phyloP scores from a whole-genome alignment of 2,888 invertebrate genomes.

The Diloba caeruleocephala region DNA sequence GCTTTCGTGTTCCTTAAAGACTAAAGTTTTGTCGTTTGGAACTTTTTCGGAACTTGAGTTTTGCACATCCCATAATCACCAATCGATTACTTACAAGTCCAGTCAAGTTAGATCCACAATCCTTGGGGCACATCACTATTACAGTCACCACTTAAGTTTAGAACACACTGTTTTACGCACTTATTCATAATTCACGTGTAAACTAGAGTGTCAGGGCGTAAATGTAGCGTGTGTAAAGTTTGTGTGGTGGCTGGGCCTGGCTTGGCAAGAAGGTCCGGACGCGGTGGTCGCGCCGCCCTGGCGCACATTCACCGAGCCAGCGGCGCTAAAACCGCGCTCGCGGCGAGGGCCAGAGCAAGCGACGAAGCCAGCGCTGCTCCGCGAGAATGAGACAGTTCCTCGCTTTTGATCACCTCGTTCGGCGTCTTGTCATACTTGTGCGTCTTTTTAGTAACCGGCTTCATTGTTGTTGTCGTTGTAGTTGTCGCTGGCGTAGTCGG shows the following conservation, averaged over 20 bases:
- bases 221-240: constrained; percentile 77
- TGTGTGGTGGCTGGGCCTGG: constrained; percentile 80
- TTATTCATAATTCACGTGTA: constrained; percentile 82
- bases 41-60: constrained; percentile 54
- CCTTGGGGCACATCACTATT: constrained; percentile 67
- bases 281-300: constrained; percentile 80
- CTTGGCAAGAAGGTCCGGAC: constrained; percentile 81
- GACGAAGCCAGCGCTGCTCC: constrained; percentile 86
- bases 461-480: constrained; percentile 82
- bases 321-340: constrained; percentile 82
- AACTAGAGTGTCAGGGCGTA: constrained; percentile 83
- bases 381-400: constrained; percentile 93
- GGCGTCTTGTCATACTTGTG: constrained; percentile 96
- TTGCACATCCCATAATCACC: constrained; percentile 50
- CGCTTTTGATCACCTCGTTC: constrained; percentile 97
- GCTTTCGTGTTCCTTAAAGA: constrained; percentile 73
- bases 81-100: constrained; percentile 54
- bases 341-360: constrained; percentile 82
- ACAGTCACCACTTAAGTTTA: constrained; percentile 53
- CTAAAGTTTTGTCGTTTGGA: constrained; percentile 53
- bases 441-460: constrained; percentile 93
- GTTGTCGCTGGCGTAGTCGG: constrained; percentile 86
- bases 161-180: constrained; percentile 49
- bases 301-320: constrained; percentile 88
- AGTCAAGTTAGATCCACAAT: constrained; percentile 52